phyloP scores from a whole-genome alignment of 2,797 vertebrate genomes.

The Enteromius afrohamiltoni region DNA sequence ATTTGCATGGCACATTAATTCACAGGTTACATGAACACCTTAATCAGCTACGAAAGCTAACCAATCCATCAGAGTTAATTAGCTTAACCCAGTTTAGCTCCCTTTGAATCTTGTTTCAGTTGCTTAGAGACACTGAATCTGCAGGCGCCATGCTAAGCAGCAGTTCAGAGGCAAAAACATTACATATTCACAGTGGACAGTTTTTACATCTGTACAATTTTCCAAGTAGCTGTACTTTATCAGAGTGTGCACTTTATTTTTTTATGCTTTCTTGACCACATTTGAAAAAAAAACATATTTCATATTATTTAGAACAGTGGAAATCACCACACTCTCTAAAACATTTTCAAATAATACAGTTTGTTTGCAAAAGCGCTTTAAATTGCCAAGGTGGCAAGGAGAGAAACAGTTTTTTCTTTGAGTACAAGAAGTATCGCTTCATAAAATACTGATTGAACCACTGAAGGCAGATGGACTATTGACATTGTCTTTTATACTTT shows the following conservation, averaged over 20 bases:
- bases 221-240: neutral
- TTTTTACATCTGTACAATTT: neutral
- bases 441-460: no score
- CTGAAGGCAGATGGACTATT: no score
- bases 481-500: no score
- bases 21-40: conserved; percentile 71
- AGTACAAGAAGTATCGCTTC: no score
- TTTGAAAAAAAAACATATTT: neutral
- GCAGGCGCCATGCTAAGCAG: conserved; percentile 57
- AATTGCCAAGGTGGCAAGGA: no score
- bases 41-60: conserved; percentile 82
- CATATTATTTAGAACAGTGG: neutral
- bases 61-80: conserved; percentile 77
- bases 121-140: conserved; percentile 67
- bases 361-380: neutral
- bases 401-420: no score
- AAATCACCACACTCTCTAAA: neutral
- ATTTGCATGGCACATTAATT: conserved; percentile 76
- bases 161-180: conserved; percentile 49
- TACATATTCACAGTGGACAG: conserved; percentile 23
- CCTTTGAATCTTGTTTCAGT: conserved; percentile 74
- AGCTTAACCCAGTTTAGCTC: conserved; percentile 73
- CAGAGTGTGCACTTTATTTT: neutral
- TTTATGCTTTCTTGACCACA: neutral
- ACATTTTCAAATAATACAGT: neutral